These are phyloP conservation scores for Aricia artaxerxes DNA, from an alignment of 2,888 invertebrate species.

Conservation along the genomic window DNA sequence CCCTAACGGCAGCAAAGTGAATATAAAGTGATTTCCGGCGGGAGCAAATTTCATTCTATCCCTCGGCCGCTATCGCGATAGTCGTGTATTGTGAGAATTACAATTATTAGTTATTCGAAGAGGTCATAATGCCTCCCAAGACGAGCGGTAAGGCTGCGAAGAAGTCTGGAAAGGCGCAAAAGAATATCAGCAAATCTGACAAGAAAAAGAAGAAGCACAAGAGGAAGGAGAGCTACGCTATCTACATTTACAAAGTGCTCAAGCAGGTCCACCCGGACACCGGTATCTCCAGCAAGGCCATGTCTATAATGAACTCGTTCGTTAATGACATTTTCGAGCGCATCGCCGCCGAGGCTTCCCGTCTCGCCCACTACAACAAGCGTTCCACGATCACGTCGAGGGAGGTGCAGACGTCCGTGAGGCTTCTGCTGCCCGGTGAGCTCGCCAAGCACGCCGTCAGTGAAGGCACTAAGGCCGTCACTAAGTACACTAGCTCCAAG, in stretches of 20 bases:
- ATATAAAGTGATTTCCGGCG: too few species aligned
- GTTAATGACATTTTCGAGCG: conserved; percentile 87
- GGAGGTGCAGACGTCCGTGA: conserved; percentile 85
- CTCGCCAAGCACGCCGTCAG: conserved; percentile 85
- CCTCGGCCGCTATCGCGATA: neutral
- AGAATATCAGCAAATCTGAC: conserved; percentile 78
- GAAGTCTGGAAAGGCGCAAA: conserved; percentile 79
- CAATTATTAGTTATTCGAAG: too few species aligned
- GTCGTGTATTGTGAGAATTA: neutral
- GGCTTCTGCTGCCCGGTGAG: conserved; percentile 84
- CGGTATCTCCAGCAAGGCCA: conserved; percentile 75
- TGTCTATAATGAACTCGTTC: conserved; percentile 86
- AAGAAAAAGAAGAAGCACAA: conserved; percentile 80
- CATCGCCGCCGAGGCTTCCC: conserved; percentile 83
- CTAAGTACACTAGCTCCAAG: conserved; percentile 78
- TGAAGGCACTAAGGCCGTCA: conserved; percentile 84
- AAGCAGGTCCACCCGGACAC: conserved; percentile 85
- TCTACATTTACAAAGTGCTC: conserved; percentile 83
- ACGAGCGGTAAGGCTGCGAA: conserved; percentile 59
- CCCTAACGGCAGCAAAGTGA: too few species aligned
- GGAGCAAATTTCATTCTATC: neutral
- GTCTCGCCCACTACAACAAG: conserved; percentile 83
- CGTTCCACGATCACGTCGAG: conserved; percentile 84
- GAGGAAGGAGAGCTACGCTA: conserved; percentile 80
- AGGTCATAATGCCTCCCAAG: too few species aligned